These are phyloP conservation scores for Pachypanchax playfairii DNA, from an alignment of 2,113 vertebrate genomes.

Conservation along the genomic window DNA sequence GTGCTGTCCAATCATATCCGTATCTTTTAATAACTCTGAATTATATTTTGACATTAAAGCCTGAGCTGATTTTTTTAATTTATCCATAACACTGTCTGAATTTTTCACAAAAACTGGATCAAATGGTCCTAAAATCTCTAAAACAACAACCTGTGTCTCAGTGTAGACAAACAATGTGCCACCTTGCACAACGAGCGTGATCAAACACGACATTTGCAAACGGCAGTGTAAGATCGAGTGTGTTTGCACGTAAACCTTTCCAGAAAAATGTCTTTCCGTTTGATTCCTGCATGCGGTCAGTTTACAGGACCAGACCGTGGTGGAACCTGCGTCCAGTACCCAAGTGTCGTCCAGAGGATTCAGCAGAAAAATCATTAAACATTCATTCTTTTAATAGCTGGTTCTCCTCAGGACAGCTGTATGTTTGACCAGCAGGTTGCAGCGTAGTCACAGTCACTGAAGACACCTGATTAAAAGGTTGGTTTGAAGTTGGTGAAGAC, in stretches of 20 bases:
- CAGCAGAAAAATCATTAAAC: conserved; percentile 20
- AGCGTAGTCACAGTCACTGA: background rate
- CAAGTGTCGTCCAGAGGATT: conserved; percentile 8
- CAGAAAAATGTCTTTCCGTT: conserved; percentile 6
- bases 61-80: background rate
- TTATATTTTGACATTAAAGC: conserved; percentile 3
- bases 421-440: conserved; percentile 48
- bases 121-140: conserved; percentile 15
- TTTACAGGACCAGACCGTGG: background rate
- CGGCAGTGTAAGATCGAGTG: conserved; percentile 29
- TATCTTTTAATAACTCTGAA: conserved; percentile 26
- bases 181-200: background rate
- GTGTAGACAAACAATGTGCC: conserved; percentile 35
- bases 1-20: conserved; percentile 39
- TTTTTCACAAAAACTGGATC: conserved; percentile 36
- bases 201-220: conserved; percentile 21
- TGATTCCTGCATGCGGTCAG: conserved; percentile 13
- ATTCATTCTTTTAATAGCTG: conserved; percentile 26
- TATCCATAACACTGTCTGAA: conserved; percentile 42
- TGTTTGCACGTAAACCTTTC: conserved; percentile 31
- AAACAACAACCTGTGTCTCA: conserved; percentile 22
- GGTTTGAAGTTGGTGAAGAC: conserved; percentile 19
- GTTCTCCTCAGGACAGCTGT: conserved; percentile 20
- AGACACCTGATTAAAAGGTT: background rate
- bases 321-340: conserved; percentile 36